These are phyloP conservation scores for Thinocorus orbignyianus DNA, from an alignment of 2,113 vertebrate genomes.

Conservation along the genomic window DNA sequence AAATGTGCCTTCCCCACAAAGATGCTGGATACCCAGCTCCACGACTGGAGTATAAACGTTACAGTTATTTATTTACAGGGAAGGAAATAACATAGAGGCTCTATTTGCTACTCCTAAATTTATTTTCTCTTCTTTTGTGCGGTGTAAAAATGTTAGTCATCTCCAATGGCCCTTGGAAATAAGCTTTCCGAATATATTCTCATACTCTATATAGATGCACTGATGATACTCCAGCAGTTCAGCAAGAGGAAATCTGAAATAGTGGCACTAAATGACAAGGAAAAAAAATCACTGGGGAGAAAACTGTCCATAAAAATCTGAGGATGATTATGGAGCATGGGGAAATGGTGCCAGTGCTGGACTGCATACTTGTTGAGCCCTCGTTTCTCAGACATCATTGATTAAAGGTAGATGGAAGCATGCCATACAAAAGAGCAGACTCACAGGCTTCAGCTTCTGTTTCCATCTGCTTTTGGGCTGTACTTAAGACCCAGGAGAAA, in stretches of 20 bases:
- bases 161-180: conserved; percentile 75
- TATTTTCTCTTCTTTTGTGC: conserved; percentile 66
- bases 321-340: conserved; percentile 22
- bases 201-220: conserved; percentile 64
- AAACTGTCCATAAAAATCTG: conserved; percentile 50
- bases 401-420: conserved; percentile 33
- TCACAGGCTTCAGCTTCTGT: background rate
- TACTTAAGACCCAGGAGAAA: background rate
- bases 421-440: conserved; percentile 20
- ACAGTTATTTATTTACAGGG: conserved; percentile 69
- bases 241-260: conserved; percentile 63
- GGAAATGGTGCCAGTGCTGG: conserved; percentile 9
- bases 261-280: conserved; percentile 60
- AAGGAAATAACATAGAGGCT: conserved; percentile 70
- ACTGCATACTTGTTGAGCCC: background rate
- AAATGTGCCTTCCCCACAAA: conserved; percentile 47
- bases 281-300: conserved; percentile 53
- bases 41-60: conserved; percentile 17
- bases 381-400: conserved; percentile 7
- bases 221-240: conserved; percentile 68
- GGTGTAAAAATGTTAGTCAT: conserved; percentile 72
- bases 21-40: conserved; percentile 42
- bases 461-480: background rate
- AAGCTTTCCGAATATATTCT: conserved; percentile 78
- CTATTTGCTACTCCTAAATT: conserved; percentile 75